Evolutionary conservation across 2,797 vertebrate species (phyloP).

Genomic region (Sandelia bainsii): DNA sequence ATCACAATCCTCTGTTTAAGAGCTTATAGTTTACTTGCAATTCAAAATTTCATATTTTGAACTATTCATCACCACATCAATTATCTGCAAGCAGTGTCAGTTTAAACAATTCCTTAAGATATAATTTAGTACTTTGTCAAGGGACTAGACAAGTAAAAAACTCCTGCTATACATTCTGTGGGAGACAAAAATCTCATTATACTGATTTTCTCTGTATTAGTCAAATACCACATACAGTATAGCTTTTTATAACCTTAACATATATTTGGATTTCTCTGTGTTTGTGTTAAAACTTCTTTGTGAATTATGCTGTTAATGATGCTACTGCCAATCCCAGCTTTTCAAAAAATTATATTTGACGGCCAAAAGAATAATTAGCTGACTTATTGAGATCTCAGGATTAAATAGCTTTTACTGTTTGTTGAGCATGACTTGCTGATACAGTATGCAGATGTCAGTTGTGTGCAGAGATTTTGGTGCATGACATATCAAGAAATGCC

Average conservation of each 20-base stretch:
- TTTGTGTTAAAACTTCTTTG: slow-evolving; percentile 16
- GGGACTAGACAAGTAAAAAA: slow-evolving; percentile 21
- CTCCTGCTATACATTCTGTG: background rate
- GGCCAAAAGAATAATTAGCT: slow-evolving; percentile 13
- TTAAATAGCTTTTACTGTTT: slow-evolving; percentile 21
- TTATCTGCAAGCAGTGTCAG: slow-evolving; percentile 6
- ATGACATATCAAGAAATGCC: slow-evolving; percentile 57
- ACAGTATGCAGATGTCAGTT: background rate
- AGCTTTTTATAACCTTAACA: background rate
- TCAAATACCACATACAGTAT: background rate
- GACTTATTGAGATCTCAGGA: slow-evolving; percentile 59
- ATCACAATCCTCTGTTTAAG: background rate
- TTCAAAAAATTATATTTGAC: slow-evolving; percentile 20
- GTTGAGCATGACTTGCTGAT: slow-evolving; percentile 14
- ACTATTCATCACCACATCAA: slow-evolving; percentile 6
- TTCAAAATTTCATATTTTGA: background rate
- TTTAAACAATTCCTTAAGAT: background rate
- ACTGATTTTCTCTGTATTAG: background rate
- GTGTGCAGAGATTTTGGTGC: background rate
- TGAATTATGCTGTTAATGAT: slow-evolving; percentile 1
- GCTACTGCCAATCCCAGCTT: slow-evolving; percentile 8
- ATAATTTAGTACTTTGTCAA: slow-evolving; percentile 9
- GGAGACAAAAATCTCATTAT: background rate
- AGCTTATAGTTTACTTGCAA: background rate
- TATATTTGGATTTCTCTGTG: background rate